These are phyloP conservation scores for Gastrophysa polygoni DNA, from an alignment of 2,888 invertebrate species.

Conservation along the genomic window DNA sequence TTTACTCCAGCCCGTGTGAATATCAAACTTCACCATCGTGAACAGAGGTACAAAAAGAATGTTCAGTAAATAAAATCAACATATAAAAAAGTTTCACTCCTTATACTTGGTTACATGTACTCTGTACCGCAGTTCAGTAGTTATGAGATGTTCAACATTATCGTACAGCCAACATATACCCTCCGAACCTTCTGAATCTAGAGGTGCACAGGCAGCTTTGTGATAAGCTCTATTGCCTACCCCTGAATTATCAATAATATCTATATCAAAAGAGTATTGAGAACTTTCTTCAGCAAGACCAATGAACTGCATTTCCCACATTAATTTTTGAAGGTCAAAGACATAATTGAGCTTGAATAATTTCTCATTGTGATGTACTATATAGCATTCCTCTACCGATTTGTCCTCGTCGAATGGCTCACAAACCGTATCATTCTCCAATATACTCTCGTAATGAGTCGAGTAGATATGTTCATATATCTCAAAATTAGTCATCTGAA, in stretches of 20 bases:
- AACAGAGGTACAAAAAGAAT: no score
- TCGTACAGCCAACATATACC: conserved; percentile 9
- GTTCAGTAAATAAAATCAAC: not conserved
- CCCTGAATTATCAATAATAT: conserved; percentile 44
- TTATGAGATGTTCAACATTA: conserved; percentile 28
- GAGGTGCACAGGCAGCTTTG: conserved; percentile 33
- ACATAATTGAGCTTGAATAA: conserved; percentile 47
- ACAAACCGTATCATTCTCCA: conserved; percentile 42
- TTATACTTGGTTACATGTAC: conserved; percentile 1
- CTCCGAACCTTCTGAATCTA: conserved; percentile 8
- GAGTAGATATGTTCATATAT: conserved; percentile 63
- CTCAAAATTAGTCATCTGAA: conserved; percentile 20
- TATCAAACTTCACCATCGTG: no score
- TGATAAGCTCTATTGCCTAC: conserved; percentile 38
- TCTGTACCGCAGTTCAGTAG: conserved; percentile 22
- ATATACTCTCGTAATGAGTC: conserved; percentile 46
- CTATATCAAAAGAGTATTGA: conserved; percentile 49
- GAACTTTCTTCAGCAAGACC: conserved; percentile 43
- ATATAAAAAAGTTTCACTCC: not conserved
- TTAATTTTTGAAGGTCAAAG: conserved; percentile 35
- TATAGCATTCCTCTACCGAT: conserved; percentile 40
- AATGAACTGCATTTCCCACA: conserved; percentile 48
- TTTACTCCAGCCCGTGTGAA: no score
- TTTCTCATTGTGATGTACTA: conserved; percentile 39
- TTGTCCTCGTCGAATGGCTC: conserved; percentile 35